phyloP scores from a whole-genome alignment of 2,888 invertebrate species.

The Hyalella azteca region DNA sequence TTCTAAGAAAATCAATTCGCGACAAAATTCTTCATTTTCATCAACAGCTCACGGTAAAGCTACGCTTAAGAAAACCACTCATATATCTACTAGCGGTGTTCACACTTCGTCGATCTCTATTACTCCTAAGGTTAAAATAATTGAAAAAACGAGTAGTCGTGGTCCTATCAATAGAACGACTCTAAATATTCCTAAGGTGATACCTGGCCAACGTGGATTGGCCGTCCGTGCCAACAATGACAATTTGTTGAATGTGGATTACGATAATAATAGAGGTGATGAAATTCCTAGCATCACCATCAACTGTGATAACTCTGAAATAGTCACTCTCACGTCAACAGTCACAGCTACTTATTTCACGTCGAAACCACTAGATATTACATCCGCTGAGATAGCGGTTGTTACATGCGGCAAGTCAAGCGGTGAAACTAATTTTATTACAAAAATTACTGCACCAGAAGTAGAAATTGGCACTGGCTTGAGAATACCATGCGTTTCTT shows the following conservation, averaged over 20 bases:
- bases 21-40: neutral
- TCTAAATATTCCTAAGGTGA: constrained; percentile 33
- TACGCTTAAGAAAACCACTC: neutral
- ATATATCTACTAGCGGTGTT: neutral
- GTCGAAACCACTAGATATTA: neutral
- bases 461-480: neutral
- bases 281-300: constrained; percentile 27
- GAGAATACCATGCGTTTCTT: neutral
- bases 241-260: neutral
- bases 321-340: constrained; percentile 24
- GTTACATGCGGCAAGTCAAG: neutral
- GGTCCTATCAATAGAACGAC: neutral
- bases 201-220: constrained; percentile 11
- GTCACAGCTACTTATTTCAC: constrained; percentile 20
- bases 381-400: neutral
- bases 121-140: constrained; percentile 7
- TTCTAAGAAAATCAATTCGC: neutral
- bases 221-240: neutral
- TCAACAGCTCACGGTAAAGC: neutral
- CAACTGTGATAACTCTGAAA: constrained; percentile 31
- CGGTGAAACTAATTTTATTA: neutral
- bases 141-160: neutral
- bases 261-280: neutral
- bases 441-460: neutral
- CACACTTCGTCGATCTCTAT: constrained; percentile 15